phyloP scores from a whole-genome alignment of 2,797 vertebrate genomes.

The Momotus momota region DNA sequence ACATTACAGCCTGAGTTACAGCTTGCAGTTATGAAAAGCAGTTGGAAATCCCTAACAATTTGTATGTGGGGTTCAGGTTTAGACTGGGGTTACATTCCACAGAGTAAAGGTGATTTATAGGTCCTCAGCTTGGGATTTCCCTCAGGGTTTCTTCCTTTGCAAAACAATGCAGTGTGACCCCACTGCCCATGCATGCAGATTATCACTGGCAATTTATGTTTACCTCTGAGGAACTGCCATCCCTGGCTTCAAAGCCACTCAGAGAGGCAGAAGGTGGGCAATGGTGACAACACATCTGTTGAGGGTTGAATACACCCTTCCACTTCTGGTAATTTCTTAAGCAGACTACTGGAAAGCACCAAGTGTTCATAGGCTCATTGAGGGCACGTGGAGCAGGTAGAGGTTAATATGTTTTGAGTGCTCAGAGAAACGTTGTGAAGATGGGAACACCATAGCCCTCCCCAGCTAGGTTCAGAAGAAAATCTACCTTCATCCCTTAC shows the following conservation, averaged over 20 bases:
- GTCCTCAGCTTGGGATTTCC: background rate
- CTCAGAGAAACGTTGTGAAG: accelerated
- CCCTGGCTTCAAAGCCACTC: background rate
- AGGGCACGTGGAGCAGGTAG: accelerated
- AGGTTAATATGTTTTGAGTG: accelerated
- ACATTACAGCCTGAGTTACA: background rate
- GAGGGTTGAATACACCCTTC: background rate
- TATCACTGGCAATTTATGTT: background rate
- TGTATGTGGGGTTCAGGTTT: background rate
- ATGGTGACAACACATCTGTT: background rate
- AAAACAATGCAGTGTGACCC: accelerated
- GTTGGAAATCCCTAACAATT: background rate
- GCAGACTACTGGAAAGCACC: background rate
- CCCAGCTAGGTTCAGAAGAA: background rate
- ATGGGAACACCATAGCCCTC: background rate
- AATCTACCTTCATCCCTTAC: background rate
- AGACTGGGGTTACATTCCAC: background rate
- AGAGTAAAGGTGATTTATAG: background rate
- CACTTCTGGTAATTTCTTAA: background rate
- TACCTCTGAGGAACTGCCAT: background rate
- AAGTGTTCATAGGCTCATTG: accelerated
- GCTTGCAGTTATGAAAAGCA: background rate
- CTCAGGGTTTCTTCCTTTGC: background rate
- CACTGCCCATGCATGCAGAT: accelerated
- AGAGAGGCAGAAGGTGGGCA: background rate